These are phyloP conservation scores for Camponotus pennsylvanicus DNA, from an alignment of 1,140 invertebrate species.

Conservation along the genomic window DNA sequence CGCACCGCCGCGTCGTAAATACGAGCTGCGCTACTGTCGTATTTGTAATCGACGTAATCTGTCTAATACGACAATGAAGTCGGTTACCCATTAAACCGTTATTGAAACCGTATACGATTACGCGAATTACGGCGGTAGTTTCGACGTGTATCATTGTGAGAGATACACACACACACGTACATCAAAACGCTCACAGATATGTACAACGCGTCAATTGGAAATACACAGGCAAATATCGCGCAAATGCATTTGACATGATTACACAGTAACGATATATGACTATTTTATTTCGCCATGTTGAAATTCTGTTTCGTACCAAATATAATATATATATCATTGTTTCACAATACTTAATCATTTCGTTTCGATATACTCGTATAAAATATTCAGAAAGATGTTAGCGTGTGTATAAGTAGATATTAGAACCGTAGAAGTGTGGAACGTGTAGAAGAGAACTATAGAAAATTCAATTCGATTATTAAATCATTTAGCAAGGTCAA, in stretches of 20 bases:
- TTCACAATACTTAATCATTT: not conserved
- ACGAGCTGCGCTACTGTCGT: constrained; percentile 36
- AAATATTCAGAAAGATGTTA: not conserved
- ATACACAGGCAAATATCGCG: constrained; percentile 40
- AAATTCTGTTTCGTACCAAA: not conserved
- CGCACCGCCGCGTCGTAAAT: constrained; percentile 27
- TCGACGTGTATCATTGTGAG: constrained; percentile 12
- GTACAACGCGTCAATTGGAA: constrained; percentile 24
- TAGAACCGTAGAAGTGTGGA: not conserved
- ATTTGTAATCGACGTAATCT: constrained; percentile 59
- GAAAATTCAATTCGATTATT: not conserved
- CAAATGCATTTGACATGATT: constrained; percentile 54
- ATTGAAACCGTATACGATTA: constrained; percentile 59
- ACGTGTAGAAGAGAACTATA: not conserved
- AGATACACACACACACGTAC: not conserved
- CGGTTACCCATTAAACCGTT: constrained; percentile 61
- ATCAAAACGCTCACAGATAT: not conserved
- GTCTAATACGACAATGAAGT: constrained; percentile 61
- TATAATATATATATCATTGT: not conserved
- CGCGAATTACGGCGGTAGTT: constrained; percentile 48
- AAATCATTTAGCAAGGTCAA: not conserved
- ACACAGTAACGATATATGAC: constrained; percentile 34
- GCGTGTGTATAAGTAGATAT: not conserved
- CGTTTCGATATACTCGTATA: not conserved
- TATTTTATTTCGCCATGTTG: constrained; percentile 13